phyloP scores from a whole-genome alignment of 2,888 invertebrate genomes.

The Syrphus vitripennis region DNA sequence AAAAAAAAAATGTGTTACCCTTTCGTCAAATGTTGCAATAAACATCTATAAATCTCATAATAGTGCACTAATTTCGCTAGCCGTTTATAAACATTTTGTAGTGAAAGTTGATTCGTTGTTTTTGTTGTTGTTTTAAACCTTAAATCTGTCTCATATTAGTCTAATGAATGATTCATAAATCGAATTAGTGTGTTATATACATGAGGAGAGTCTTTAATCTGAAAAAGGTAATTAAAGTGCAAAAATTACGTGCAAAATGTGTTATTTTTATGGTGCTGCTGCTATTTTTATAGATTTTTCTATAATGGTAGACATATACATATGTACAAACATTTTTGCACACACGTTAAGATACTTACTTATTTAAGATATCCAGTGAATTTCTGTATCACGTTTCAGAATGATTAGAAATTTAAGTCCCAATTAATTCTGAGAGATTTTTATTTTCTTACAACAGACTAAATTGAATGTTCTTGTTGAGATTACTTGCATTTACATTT shows the following conservation, averaged over 20 bases:
- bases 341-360: not conserved
- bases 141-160: not conserved
- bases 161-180: slow-evolving; percentile 5
- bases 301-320: not conserved
- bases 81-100: not conserved
- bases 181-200: not conserved
- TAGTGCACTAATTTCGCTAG: not conserved
- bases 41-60: not conserved
- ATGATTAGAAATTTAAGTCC: slow-evolving; percentile 1
- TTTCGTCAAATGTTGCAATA: slow-evolving; percentile 22
- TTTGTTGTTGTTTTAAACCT: not conserved
- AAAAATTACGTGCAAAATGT: slow-evolving; percentile 7
- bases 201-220: not conserved
- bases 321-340: not conserved
- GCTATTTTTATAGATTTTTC: not conserved
- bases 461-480: not conserved
- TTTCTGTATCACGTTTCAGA: slow-evolving; percentile 13
- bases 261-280: not conserved
- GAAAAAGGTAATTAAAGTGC: not conserved
- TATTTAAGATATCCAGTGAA: not conserved
- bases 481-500: too few relatives aligned
- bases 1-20: not conserved
- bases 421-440: not conserved
- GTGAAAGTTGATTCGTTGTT: slow-evolving; percentile 20
- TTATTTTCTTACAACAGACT: not conserved